Evolutionary conservation across 37 sponge, comb jelly and placozoan species (phyloP), one percentile per base, ranked within the genome.

Genomic region (Halisarca cf. caerulea): DNA sequence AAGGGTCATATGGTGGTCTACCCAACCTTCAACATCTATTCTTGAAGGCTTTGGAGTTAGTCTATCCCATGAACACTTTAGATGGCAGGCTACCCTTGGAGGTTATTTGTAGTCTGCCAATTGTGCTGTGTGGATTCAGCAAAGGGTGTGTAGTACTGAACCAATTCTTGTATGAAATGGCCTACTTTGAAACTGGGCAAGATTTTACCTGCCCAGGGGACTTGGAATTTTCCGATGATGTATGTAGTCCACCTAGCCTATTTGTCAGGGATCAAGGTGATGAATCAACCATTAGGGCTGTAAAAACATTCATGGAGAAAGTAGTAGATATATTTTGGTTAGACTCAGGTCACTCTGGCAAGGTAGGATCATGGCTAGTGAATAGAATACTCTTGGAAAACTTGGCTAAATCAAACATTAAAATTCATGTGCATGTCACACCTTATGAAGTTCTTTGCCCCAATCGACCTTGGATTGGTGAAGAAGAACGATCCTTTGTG

Each of bases 71-170:
- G 38, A 24, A 30, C 9, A 44, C 54, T 17, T 24, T 45, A 18
- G 44, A 9, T 0, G 72, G 35, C 11, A 58, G 25, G n/a, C 11
- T n/a, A 9, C 72, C 59, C 8, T 78, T 37, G 21, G 69, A 8
- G 35, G 3, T 17, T 34, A 28, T 68, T 4, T 24, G 66, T n/a
- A 18, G 11, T 23, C 75, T 93, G 15, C 94, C 94, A 8, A 17
- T 88, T 9, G 81, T 83, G 0, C 53, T 96, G 3, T 57, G 94
- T 4, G 97, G 97, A 3, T 96, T 96, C 86, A 94, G 95, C 69
- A 93, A 96, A 69, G 97, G 97, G 15, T 94, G 97, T 81, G 96
- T 96, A 0, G 97, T 94, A 21, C 83, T 96, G 62, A 96, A 96
- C 38, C 97, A 96, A 61, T 64, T 96, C 4, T 17, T 89, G 23